Evolutionary conservation across 2,888 invertebrate genomes (phyloP).

Genomic region (Sesia bembeciformis): DNA sequence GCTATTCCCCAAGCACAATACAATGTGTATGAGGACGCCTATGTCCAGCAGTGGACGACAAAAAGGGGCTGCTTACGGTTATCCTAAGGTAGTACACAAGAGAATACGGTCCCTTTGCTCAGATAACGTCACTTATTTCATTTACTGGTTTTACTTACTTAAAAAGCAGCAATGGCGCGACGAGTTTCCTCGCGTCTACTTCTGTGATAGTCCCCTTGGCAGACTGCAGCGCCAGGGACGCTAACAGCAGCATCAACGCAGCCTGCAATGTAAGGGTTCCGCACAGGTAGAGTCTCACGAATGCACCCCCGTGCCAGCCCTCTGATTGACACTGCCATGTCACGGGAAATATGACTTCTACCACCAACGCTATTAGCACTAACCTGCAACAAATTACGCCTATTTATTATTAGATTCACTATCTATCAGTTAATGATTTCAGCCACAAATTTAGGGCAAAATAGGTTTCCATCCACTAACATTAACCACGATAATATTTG

Average conservation of each 20-base stretch:
- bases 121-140: too few relatives aligned
- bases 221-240: constrained; percentile 80
- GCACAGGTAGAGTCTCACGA: constrained; percentile 82
- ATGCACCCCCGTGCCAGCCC: constrained; percentile 81
- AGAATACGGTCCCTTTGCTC: too few relatives aligned
- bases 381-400: constrained; percentile 66
- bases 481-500: too few relatives aligned
- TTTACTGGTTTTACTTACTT: constrained; percentile 68
- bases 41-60: too few relatives aligned
- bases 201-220: constrained; percentile 87
- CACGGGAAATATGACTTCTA: constrained; percentile 77
- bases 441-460: too few relatives aligned
- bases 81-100: too few relatives aligned
- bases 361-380: constrained; percentile 77
- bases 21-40: too few relatives aligned
- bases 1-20: too few relatives aligned
- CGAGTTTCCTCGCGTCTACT: constrained; percentile 78
- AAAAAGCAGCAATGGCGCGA: constrained; percentile 81
- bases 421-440: too few relatives aligned
- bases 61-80: too few relatives aligned
- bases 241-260: constrained; percentile 76
- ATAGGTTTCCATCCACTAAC: too few relatives aligned
- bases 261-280: constrained; percentile 80
- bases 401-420: too few relatives aligned
- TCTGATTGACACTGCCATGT: constrained; percentile 81